Evolutionary conservation across 1,140 invertebrate genomes (phyloP), one percentile per base, ranked within the genome.

Genomic region (Semibalanus balanoides): DNA sequence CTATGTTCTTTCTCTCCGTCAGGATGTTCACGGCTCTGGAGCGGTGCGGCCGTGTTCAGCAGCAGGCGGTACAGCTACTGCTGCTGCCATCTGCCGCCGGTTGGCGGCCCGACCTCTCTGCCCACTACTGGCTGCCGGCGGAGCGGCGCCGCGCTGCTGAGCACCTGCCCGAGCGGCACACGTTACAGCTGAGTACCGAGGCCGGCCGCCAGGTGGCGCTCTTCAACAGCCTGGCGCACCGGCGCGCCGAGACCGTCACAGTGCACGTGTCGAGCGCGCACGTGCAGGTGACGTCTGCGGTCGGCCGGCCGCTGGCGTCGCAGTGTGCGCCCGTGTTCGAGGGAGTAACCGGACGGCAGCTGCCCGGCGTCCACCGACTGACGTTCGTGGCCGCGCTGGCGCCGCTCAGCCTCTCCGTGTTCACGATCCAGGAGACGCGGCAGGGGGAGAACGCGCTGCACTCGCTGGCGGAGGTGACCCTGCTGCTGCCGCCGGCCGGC

Each of bases 1-100:
- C n/a, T n/a, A n/a, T n/a, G n/a, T n/a, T n/a, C n/a, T n/a, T n/a
- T n/a, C 35, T 40, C 35, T 40, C 35, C 35, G n/a, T 17, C 79
- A 88, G 89, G 78, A 87, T 93, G 88, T 78, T 89, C 31, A 82
- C 85, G 73, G 90, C 91, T 0, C 86, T 93, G 25, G 86, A 88
- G 77, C 84, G 86, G 74, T 87, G 87, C 79, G 89, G 92, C 80
- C 86, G 88, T 76, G 87, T 92, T 3, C 90, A 93, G 79, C 90
- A 92, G 78, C 88, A 90, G 80, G 86, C 88, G 5, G 86, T 89
- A 0, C 89, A 91, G 51, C 14, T 25, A 1, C 51, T 64, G 11
- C 51, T 64, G 9, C 51, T 64, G 11, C 51, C 51, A 1, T 14
- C 11, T 7, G 7, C 22, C 7, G 51, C 51, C 51, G 51, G 14